Conservation (phyloP, 2,797 vertebrate genomes). For the Danionella dracula region DNA sequence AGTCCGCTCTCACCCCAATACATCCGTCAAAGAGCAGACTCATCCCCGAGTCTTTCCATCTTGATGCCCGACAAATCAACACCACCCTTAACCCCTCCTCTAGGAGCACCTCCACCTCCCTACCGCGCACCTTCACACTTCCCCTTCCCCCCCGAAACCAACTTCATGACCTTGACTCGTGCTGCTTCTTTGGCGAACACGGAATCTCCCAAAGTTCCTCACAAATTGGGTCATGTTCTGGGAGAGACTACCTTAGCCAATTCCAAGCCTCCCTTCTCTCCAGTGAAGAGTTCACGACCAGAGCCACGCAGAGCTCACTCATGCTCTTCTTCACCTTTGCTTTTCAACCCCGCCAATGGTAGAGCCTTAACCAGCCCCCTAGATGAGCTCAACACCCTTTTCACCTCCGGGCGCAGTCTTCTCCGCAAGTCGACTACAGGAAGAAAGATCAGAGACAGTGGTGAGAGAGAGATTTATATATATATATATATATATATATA, state of each 20-base stretch:
- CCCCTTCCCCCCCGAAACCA: slow-evolving; percentile 78
- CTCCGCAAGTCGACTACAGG: slow-evolving; percentile 85
- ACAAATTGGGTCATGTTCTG: slow-evolving; percentile 62
- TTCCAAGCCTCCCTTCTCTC: slow-evolving; percentile 76
- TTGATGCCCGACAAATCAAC: slow-evolving; percentile 78
- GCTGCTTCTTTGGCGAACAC: slow-evolving; percentile 35
- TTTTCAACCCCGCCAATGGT: slow-evolving; percentile 81
- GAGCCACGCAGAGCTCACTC: slow-evolving; percentile 78
- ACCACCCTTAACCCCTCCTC: slow-evolving; percentile 79
- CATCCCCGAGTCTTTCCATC: slow-evolving; percentile 76
- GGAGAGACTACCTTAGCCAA: slow-evolving; percentile 63
- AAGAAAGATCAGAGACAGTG: slow-evolving; percentile 84
- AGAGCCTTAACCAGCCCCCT: slow-evolving; percentile 87
- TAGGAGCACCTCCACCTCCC: slow-evolving; percentile 61
- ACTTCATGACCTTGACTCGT: slow-evolving; percentile 64
- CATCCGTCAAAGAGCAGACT: slow-evolving; percentile 76
- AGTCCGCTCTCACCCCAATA: slow-evolving; percentile 87
- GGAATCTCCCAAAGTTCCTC: slow-evolving; percentile 63
- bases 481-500: too few species aligned
- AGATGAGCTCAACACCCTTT: slow-evolving; percentile 90
- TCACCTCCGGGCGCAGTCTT: slow-evolving; percentile 86
- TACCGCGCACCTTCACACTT: slow-evolving; percentile 81
- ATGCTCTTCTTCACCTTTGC: slow-evolving; percentile 74
- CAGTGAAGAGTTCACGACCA: slow-evolving; percentile 74
- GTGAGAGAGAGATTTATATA: slow-evolving; percentile 57